Evolutionary conservation across 2,113 vertebrate genomes (phyloP).

Genomic region (Chinchilla lanigera): DNA sequence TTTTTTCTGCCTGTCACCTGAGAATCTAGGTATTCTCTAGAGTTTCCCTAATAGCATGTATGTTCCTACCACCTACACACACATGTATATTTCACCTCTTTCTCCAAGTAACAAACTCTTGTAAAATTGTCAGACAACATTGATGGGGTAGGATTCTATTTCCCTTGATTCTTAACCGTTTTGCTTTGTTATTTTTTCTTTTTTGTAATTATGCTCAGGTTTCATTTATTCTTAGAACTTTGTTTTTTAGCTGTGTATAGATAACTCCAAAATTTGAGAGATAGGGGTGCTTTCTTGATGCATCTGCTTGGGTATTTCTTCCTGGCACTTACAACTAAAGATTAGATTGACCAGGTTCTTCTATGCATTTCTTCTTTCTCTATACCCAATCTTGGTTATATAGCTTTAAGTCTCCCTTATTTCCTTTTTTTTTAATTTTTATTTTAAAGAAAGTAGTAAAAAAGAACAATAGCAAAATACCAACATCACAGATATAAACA

Average conservation of each 20-base stretch:
- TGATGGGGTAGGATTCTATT: background rate
- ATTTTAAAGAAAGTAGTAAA: too few species aligned
- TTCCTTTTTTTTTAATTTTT: background rate
- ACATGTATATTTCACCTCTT: background rate
- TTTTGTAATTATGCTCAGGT: background rate
- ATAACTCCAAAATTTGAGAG: background rate
- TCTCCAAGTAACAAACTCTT: background rate
- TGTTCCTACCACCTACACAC: background rate
- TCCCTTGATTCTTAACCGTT: background rate
- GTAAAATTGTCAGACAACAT: background rate
- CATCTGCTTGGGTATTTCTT: background rate
- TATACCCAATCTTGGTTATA: background rate
- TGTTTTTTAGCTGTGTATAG: background rate
- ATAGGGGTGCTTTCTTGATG: background rate
- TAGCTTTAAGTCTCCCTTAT: background rate
- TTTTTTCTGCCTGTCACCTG: background rate
- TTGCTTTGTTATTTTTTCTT: background rate
- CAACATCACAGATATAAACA: too few species aligned
- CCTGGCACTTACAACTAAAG: background rate
- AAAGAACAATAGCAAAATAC: too few species aligned
- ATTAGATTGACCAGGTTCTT: background rate
- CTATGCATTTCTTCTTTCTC: background rate
- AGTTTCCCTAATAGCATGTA: background rate
- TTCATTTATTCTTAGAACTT: background rate
- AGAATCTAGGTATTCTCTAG: constrained; percentile 5